Percentiles rank a stretch among this genome's conserved stretches.
These are phyloP conservation scores for Habrosyne pyritoides DNA, from an alignment of 2,888 invertebrate species.

Conservation along the genomic window DNA sequence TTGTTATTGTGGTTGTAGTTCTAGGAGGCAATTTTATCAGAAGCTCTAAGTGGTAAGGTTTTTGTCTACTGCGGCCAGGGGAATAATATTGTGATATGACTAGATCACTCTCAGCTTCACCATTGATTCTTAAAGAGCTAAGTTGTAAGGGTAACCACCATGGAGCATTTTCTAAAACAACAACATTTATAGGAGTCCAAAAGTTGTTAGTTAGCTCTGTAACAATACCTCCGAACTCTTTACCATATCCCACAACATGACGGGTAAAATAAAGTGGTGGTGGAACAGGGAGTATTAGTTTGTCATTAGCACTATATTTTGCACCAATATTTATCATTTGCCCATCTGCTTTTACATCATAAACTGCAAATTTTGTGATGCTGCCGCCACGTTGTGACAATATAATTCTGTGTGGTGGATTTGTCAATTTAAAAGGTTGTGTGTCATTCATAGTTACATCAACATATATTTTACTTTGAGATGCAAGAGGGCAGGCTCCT, in stretches of 20 bases:
- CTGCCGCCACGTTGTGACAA: slow-evolving; percentile 88
- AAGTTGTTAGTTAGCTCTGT: slow-evolving; percentile 93
- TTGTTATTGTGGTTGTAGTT: slow-evolving; percentile 90
- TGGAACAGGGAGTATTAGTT: slow-evolving; percentile 77
- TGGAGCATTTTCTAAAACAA: slow-evolving; percentile 95
- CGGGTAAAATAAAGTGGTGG: slow-evolving; percentile 91
- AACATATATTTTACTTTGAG: slow-evolving; percentile 90
- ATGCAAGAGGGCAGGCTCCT: slow-evolving; percentile 92
- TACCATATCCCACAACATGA: slow-evolving; percentile 94
- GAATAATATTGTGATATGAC: slow-evolving; percentile 80
- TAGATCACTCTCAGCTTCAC: slow-evolving; percentile 83
- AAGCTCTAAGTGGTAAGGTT: slow-evolving; percentile 94
- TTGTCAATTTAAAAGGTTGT: slow-evolving; percentile 85
- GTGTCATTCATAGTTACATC: slow-evolving; percentile 87
- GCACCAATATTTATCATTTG: slow-evolving; percentile 88
- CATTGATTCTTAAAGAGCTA: slow-evolving; percentile 91
- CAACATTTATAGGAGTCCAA: slow-evolving; percentile 88
- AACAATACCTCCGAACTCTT: slow-evolving; percentile 95
- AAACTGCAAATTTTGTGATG: slow-evolving; percentile 87
- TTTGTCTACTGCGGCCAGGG: slow-evolving; percentile 92
- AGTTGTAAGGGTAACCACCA: slow-evolving; percentile 96
- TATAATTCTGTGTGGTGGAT: slow-evolving; percentile 83
- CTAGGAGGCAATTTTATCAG: slow-evolving; percentile 90
- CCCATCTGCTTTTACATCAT: slow-evolving; percentile 83
- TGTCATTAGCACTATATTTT: slow-evolving; percentile 73